These are phyloP conservation scores for Axinella damicornis DNA, from an alignment of 37 sponge, comb jelly and placozoan species.

Conservation along the genomic window DNA sequence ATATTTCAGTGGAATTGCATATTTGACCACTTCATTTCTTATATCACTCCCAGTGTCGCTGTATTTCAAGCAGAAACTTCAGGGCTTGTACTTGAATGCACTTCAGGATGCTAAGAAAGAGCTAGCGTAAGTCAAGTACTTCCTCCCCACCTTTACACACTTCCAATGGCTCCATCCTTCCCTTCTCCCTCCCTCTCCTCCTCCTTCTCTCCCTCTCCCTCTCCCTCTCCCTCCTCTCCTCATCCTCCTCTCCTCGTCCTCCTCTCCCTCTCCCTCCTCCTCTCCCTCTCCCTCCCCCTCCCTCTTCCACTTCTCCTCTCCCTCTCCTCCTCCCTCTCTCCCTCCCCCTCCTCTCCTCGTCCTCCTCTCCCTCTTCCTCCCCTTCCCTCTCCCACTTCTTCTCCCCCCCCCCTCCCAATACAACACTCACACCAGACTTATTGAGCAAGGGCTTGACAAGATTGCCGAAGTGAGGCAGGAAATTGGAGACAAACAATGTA, in stretches of 20 bases:
- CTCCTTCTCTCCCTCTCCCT: neutral
- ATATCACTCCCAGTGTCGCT: slow-evolving; percentile 40
- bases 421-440: slow-evolving; percentile 43
- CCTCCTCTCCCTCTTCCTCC: too few species aligned
- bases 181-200: too few species aligned
- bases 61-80: slow-evolving; percentile 73
- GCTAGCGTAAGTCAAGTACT: slow-evolving; percentile 34
- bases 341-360: too few species aligned
- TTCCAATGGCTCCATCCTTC: too few species aligned
- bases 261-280: slow-evolving; percentile 12
- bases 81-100: slow-evolving; percentile 67
- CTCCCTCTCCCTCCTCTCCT: neutral
- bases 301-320: neutral
- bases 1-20: too few species aligned
- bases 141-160: too few species aligned
- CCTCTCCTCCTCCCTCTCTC: neutral
- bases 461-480: slow-evolving; percentile 67
- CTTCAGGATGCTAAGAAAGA: slow-evolving; percentile 78
- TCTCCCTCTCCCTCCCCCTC: slow-evolving; percentile 3
- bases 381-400: neutral
- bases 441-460: slow-evolving; percentile 70
- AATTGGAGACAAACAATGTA: slow-evolving; percentile 71
- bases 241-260: neutral
- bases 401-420: slow-evolving; percentile 10
- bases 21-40: too few species aligned